Evolutionary conservation across 2,888 invertebrate genomes (phyloP), one percentile per base, ranked within the genome.

Genomic region (Willowsia nigromaculata): DNA sequence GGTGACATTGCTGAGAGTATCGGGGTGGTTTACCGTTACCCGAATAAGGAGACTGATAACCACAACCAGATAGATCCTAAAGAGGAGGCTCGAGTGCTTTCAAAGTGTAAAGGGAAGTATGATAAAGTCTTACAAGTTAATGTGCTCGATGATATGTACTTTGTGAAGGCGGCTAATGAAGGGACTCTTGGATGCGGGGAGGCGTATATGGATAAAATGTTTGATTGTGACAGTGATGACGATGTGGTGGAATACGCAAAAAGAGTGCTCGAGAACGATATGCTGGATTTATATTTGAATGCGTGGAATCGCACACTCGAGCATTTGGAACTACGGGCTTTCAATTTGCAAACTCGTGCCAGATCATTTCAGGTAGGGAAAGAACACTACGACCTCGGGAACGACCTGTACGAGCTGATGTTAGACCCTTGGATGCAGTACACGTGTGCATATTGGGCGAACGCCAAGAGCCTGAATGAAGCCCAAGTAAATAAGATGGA

Each of bases 381-480:
- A n/a, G 43, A 78, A 53, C 85, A 86, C 25, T 86, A 86, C 25
- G 78, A 86, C 37, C 18, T 53, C 15, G 86, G 86, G 40, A 74
- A 85, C 25, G 85, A 85, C 37, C 22, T 85, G 13, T 85, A 68
- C 56, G 74, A 71, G 18, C 22, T 15, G 0, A 71, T 85, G 71
- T 40, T 85, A 56, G 85, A 85, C n/a, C 37, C 71, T 1, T 37
- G 56, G 50, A 71, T 85, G 71, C 68, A 85, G n/a, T 62, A 59
- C 9, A 50, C 59, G 5, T 85, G 89, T 56, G 89, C 56, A 0
- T 89, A 85, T 27, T 89, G 89, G 89, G 68, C 27, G 0, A 40
- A 33, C 1, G 68, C 68, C 1, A 13, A n/a, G 4, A 65, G 13
- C 6, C 15, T 65, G 18, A 33, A 68, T 13, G 33, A 68, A 2